These are phyloP conservation scores for Austrofundulus limnaeus DNA, from an alignment of 2,113 vertebrate species.

Conservation along the genomic window DNA sequence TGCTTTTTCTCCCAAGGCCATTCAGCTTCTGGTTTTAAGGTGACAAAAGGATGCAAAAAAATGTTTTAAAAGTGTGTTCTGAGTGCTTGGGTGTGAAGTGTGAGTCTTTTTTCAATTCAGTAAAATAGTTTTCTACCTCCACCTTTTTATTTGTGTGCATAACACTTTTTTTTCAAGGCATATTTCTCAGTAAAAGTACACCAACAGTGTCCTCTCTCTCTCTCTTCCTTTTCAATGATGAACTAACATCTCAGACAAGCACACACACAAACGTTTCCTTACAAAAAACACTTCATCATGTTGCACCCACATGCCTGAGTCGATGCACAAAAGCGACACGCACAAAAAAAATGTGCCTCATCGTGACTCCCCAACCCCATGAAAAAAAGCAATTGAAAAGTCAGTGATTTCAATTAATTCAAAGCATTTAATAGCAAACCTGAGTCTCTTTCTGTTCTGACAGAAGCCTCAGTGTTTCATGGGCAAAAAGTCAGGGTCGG, in stretches of 20 bases:
- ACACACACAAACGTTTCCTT: background rate
- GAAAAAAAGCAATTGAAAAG: slow-evolving; percentile 50
- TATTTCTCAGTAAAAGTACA: slow-evolving; percentile 35
- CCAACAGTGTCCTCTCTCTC: slow-evolving; percentile 47
- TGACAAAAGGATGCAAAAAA: too few relatives aligned
- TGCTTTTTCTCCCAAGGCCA: too few relatives aligned
- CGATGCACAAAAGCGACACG: background rate
- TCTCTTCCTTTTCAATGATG: slow-evolving; percentile 54
- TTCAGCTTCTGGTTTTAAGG: too few relatives aligned
- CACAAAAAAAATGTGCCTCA: slow-evolving; percentile 12
- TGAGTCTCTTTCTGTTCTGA: slow-evolving; percentile 48
- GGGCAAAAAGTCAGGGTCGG: slow-evolving; percentile 41
- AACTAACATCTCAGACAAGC: slow-evolving; percentile 42
- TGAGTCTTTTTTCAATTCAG: background rate
- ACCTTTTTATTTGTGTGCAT: background rate
- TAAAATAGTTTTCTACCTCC: slow-evolving; percentile 12
- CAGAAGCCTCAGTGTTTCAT: slow-evolving; percentile 22
- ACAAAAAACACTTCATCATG: slow-evolving; percentile 13
- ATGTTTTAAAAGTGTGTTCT: too few relatives aligned
- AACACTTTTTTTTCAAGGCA: slow-evolving; percentile 20
- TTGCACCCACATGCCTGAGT: slow-evolving; percentile 7
- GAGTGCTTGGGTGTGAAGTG: too few relatives aligned
- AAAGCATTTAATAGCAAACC: slow-evolving; percentile 37
- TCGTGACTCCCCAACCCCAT: slow-evolving; percentile 31
- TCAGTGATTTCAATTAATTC: slow-evolving; percentile 40